Base-by-base conservation (phyloP, 2,888 invertebrate genomes). In the Limnephilus lunatus region DNA sequence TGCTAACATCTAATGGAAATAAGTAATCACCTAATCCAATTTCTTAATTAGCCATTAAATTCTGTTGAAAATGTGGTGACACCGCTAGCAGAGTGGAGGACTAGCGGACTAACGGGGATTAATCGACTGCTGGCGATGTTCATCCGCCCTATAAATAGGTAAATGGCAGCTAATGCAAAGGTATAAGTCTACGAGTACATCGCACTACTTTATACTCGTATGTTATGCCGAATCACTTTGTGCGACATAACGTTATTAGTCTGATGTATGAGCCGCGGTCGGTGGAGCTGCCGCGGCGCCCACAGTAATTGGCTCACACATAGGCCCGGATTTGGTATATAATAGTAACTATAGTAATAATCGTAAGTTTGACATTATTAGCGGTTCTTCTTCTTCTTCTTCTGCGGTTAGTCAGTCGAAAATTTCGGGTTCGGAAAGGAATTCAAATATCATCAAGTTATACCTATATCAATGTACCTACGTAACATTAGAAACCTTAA, bases 231-330 rank as follows among this genome's bases (percentile, higher is more conserved):
- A 91, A 91, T 91, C 91, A 87, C 81, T 91, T 48, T 32, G 89
- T 68, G 80, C 85, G 89, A 32, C 81, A 89, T 89, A 48, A 89
- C 89, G 89, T 91, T 81, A 88, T 91, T 91, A 89, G 91, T 83
- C 85, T 83, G 89, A 91, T 91, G 91, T 86, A 44, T 48, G 91
- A 88, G 89, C 82, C 48, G 91, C 89, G 30, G 39, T 30, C 53
- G 81, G 32, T 82, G 83, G 68, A 85, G 80, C 53, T 30, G 53
- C 19, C 19, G 19, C 19, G 53, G 68, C 68, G 68, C 68, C 68
- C 68, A 68, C 25, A 25, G 68, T 85, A 85, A 86, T 86, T 86
- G 86, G 86, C 86, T 86, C 48, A 86, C 30, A 35, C 5, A 44
- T 30, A 86, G 86, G 15, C n/a, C 86, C 86, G 86, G 39, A 86